Evolutionary conservation across 2,113 vertebrate species (phyloP).

Genomic region (Okapia johnstoni): DNA sequence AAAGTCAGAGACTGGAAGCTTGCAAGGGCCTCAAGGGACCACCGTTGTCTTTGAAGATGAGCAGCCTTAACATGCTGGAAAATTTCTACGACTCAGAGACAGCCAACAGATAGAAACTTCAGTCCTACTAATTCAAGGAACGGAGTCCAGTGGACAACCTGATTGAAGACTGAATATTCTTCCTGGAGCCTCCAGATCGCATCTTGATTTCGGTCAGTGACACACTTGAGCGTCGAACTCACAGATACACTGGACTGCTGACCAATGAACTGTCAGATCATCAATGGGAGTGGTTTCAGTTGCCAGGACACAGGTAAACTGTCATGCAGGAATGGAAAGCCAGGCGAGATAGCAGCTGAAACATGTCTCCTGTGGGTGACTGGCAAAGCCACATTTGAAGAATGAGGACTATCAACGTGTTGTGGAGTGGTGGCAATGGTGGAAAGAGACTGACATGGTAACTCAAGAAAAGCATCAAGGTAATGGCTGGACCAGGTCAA

Average conservation of each 20-base stretch:
- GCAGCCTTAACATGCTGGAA: neutral
- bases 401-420: neutral
- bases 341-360: neutral
- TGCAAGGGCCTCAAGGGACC: rapidly evolving
- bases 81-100: neutral
- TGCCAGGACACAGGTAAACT: neutral
- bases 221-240: neutral
- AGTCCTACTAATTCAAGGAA: neutral
- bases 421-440: neutral
- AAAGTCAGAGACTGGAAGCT: neutral
- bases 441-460: neutral
- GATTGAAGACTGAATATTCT: neutral
- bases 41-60: neutral
- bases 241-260: too few relatives aligned
- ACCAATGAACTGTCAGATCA: neutral
- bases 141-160: neutral
- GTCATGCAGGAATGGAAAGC: neutral
- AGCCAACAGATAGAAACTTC: neutral
- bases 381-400: neutral
- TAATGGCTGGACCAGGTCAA: neutral
- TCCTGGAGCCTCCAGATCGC: neutral
- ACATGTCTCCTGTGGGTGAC: neutral
- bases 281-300: neutral
- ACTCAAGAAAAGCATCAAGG: neutral
- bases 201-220: neutral